Conservation (phyloP, 2,797 vertebrate genomes). For the Clamator glandarius region DNA sequence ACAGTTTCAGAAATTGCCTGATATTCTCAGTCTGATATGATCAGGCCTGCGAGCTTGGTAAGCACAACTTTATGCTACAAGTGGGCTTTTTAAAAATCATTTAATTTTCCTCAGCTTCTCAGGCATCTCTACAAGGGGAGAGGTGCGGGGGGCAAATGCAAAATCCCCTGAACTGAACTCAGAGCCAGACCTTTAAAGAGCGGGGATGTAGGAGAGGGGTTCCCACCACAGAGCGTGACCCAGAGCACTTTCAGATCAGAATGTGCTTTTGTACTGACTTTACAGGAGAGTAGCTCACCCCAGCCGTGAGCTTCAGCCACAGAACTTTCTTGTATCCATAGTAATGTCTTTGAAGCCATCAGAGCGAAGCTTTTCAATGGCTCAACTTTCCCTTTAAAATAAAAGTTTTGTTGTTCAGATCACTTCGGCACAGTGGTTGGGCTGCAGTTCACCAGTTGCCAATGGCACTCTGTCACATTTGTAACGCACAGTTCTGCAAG, state of each 20-base stretch:
- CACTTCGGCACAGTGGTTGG: background rate
- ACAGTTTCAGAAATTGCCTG: background rate
- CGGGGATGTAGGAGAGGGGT: background rate
- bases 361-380: background rate
- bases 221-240: rapidly evolving
- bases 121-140: background rate
- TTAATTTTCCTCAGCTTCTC: background rate
- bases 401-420: background rate
- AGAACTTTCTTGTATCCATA: background rate
- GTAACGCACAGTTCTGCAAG: background rate
- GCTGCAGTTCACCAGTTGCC: background rate
- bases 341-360: background rate
- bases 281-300: background rate
- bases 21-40: background rate
- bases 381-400: background rate
- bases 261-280: background rate
- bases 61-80: background rate
- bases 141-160: background rate
- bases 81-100: background rate
- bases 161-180: background rate
- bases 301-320: background rate
- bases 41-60: background rate
- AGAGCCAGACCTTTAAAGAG: background rate
- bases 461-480: no score
- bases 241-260: background rate